Evolutionary conservation across 2,113 vertebrate genomes (phyloP).

Genomic region (Corapipo altera): DNA sequence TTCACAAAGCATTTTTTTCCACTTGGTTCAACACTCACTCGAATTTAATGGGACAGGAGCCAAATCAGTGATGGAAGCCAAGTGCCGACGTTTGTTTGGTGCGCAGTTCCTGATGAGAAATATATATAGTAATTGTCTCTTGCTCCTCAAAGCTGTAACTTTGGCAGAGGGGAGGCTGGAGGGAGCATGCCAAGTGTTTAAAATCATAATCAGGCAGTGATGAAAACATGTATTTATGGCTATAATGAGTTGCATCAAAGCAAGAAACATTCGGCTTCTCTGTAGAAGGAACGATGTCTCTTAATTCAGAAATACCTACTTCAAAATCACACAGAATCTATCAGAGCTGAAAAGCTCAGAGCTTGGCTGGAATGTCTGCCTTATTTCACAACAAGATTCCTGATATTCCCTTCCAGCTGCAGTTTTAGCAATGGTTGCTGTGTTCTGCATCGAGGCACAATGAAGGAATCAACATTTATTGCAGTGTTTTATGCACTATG

Average conservation of each 20-base stretch:
- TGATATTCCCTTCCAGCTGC: neutral
- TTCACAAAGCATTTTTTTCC: constrained; percentile 21
- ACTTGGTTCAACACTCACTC: constrained; percentile 17
- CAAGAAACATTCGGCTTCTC: neutral
- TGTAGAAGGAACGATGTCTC: neutral
- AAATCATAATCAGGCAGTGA: constrained; percentile 37
- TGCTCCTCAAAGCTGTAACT: constrained; percentile 50
- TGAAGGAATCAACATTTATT: neutral
- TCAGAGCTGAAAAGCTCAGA: neutral
- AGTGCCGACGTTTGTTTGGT: constrained; percentile 33
- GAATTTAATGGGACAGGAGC: constrained; percentile 36
- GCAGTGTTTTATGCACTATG: accelerated
- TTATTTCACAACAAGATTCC: neutral
- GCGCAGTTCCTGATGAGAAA: constrained; percentile 9
- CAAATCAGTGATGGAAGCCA: constrained; percentile 58
- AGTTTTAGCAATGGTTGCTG: neutral
- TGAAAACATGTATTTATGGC: constrained; percentile 51
- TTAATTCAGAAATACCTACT: neutral
- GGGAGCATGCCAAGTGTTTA: constrained; percentile 33
- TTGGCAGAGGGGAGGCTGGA: constrained; percentile 30
- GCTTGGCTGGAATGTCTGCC: neutral
- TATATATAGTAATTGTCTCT: constrained; percentile 44
- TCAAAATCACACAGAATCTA: neutral
- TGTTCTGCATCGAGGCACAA: accelerated
- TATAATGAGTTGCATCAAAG: constrained; percentile 39